Evolutionary conservation across 2,888 invertebrate species (phyloP), one percentile per base, ranked within the genome.

Genomic region (Melikaiella ostensackeni): DNA sequence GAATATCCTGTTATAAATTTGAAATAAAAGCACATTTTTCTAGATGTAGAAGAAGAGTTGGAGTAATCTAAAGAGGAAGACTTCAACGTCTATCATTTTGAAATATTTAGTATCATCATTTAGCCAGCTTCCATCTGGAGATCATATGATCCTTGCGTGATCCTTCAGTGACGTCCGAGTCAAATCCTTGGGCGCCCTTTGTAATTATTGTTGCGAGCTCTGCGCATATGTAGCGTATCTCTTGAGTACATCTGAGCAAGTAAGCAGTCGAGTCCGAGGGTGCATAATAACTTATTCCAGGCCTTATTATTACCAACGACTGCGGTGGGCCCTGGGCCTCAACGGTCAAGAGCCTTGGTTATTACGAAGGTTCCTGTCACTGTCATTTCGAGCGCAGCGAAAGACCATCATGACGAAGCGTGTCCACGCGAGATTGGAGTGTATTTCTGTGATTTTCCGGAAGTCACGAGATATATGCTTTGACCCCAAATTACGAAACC

Each of bases 221-320:
- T 79, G 76, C 75, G 75, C 78, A 77, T 78, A 62, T 57, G 74
- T 78, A 80, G 80, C 78, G 78, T 78, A 77, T 77, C 79, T 74
- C 75, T 57, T 79, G 77, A 75, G 62, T 66, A 77, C 75, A 80
- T 80, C 82, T 77, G 84, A 81, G 82, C 84, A 79, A 82, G 84
- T 82, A 82, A 81, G 79, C 79, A 85, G 82, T 81, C n/a, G 50
- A 70, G 79, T 84, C 83, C 79, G 82, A 80, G 84, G 82, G 79
- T 82, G 86, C 84, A 84, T 88, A 89, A 89, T 88, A 88, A 88
- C 87, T 88, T 87, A 87, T 87, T 88, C 85, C 83, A 83, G 84
- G 84, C 77, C 86, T 89, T 88, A 88, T 89, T 88, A 89, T 89
- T 88, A 87, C 81, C 79, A 77, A 81, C 84, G 83, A 85, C 87